Conservation (phyloP, 2,113 vertebrate species). For the Entosphenus tridentatus region DNA sequence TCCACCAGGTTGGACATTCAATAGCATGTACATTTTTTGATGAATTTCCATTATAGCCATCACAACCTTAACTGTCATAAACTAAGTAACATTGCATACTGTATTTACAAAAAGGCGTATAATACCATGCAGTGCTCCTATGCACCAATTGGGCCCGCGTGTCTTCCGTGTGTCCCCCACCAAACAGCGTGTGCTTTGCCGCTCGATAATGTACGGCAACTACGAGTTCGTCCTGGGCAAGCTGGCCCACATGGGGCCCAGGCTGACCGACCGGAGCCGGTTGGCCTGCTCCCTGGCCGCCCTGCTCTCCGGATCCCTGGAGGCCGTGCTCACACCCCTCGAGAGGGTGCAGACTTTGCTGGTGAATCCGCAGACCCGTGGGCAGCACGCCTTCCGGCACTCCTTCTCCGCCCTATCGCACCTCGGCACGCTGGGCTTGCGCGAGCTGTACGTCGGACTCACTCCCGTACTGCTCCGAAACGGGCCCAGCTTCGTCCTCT, state of each 20-base stretch:
- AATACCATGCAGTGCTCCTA: no score
- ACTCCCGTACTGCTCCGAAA: not conserved
- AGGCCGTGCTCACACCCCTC: not conserved
- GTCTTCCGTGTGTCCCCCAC: not conserved
- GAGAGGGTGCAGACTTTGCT: not conserved
- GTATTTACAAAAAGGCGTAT: no score
- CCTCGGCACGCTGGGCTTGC: conserved; percentile 2
- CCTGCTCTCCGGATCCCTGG: not conserved
- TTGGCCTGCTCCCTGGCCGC: not conserved
- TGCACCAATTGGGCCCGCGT: no score
- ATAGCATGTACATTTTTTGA: no score
- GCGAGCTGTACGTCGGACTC: conserved; percentile 2
- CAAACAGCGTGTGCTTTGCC: not conserved
- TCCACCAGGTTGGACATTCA: no score
- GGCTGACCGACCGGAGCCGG: not conserved
- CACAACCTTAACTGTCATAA: no score
- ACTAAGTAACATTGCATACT: no score
- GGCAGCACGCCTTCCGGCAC: not conserved
- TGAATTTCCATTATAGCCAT: no score
- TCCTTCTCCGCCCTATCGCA: not conserved
- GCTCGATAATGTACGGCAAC: conserved; percentile 3
- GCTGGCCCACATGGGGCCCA: not conserved
- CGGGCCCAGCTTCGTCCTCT: not conserved
- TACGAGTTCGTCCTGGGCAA: not conserved
- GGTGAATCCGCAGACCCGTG: not conserved